phyloP scores from a whole-genome alignment of 2,888 invertebrate species.

The Scrobipalpa atriplicella region DNA sequence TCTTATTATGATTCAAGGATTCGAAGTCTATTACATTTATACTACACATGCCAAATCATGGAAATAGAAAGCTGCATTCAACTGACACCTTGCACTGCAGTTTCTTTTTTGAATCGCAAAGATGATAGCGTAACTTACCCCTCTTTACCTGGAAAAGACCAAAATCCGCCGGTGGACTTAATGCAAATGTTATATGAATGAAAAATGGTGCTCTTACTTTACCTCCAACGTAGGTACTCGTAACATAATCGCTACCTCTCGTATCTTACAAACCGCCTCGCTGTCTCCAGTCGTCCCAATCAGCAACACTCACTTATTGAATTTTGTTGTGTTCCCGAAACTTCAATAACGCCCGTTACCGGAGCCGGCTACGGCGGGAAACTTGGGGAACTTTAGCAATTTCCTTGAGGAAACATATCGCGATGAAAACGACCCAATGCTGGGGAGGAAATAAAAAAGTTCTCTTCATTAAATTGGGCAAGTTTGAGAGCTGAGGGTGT shows the following conservation, averaged over 20 bases:
- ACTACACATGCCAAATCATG: too few relatives aligned
- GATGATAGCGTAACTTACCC: too few relatives aligned
- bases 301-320: slow-evolving; percentile 80
- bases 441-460: slow-evolving; percentile 25
- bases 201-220: too few relatives aligned
- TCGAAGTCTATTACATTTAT: too few relatives aligned
- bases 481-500: slow-evolving; percentile 24
- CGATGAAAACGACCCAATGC: slow-evolving; percentile 40
- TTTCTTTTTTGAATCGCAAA: too few relatives aligned
- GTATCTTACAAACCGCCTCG: background rate
- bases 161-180: too few relatives aligned
- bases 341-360: slow-evolving; percentile 71
- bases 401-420: slow-evolving; percentile 73
- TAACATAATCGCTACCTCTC: background rate
- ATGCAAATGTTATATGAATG: too few relatives aligned
- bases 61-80: too few relatives aligned
- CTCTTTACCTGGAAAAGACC: too few relatives aligned
- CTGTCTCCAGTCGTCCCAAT: slow-evolving; percentile 56
- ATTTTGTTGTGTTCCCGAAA: slow-evolving; percentile 78
- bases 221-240: too few relatives aligned
- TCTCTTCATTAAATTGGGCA: slow-evolving; percentile 25
- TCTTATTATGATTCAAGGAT: too few relatives aligned
- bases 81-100: too few relatives aligned
- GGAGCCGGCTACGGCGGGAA: slow-evolving; percentile 47
- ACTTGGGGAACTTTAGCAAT: slow-evolving; percentile 82